Conservation (phyloP, 2,113 vertebrate species). For the Halcyon senegalensis region DNA sequence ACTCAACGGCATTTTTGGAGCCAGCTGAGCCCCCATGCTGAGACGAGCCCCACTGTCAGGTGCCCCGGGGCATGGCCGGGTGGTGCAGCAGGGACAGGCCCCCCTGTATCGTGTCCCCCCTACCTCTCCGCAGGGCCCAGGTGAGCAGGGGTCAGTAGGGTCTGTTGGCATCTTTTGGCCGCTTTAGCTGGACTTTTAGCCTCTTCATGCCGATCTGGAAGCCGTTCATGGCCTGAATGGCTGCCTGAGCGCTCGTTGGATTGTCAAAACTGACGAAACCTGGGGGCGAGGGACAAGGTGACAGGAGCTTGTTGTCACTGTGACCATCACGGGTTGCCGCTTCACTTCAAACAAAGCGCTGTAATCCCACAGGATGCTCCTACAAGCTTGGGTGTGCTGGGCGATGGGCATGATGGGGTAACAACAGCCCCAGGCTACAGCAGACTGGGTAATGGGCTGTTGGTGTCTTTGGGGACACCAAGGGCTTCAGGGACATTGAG, state of each 20-base stretch:
- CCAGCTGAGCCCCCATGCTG: accelerated
- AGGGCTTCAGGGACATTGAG: background rate
- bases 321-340: accelerated
- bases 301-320: background rate
- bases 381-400: background rate
- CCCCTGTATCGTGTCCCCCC: background rate
- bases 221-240: constrained; percentile 98
- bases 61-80: accelerated
- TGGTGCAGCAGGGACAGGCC: background rate
- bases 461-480: background rate
- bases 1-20: accelerated
- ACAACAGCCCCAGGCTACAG: accelerated
- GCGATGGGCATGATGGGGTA: background rate
- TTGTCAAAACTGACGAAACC: constrained; percentile 99
- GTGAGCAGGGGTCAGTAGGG: constrained; percentile 89
- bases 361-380: background rate
- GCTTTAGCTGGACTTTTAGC: constrained; percentile 98
- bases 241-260: constrained; percentile 96
- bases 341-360: accelerated
- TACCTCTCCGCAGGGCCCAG: constrained; percentile 82
- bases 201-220: constrained; percentile 99
- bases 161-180: constrained; percentile 97
- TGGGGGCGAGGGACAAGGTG: constrained; percentile 38
- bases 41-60: accelerated
- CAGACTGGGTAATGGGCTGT: no score